Evolutionary conservation across 1,140 invertebrate species (phyloP).

Genomic region (Calephelis nemesis): DNA sequence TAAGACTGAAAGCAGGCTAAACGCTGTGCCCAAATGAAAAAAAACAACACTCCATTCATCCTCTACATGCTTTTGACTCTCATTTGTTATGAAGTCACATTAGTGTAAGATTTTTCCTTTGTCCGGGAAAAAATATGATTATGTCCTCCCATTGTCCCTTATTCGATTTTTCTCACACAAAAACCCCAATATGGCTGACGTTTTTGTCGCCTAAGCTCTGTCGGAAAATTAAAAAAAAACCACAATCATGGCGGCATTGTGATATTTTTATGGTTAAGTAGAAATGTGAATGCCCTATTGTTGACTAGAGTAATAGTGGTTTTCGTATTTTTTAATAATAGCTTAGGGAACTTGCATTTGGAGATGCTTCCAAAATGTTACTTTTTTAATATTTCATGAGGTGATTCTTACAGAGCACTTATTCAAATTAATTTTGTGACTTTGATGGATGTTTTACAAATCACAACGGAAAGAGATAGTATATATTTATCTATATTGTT

Average conservation of each 20-base stretch:
- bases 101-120: conserved; percentile 65
- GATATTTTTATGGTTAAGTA: conserved; percentile 32
- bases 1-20: conserved; percentile 32
- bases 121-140: conserved; percentile 71
- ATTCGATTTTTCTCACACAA: conserved; percentile 61
- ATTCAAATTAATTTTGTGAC: background rate
- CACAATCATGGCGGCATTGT: conserved; percentile 30
- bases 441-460: background rate
- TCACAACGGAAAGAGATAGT: too few relatives aligned
- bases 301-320: conserved; percentile 22
- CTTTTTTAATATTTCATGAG: background rate
- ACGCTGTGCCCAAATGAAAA: conserved; percentile 28
- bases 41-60: conserved; percentile 31
- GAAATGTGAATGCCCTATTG: conserved; percentile 27
- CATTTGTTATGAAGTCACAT: conserved; percentile 63
- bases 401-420: conserved; percentile 6
- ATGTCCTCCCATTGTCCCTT: conserved; percentile 70
- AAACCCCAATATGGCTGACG: conserved; percentile 54
- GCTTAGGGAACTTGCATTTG: background rate
- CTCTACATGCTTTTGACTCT: conserved; percentile 49
- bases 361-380: background rate
- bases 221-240: conserved; percentile 39
- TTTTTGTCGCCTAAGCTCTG: conserved; percentile 40
- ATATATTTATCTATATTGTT: too few relatives aligned
- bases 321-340: background rate